Percentiles rank a stretch among this genome's conserved stretches.
These are phyloP conservation scores for Patiria miniata DNA, from an alignment of 35 echinoderm and acorn worm species.

Conservation along the genomic window DNA sequence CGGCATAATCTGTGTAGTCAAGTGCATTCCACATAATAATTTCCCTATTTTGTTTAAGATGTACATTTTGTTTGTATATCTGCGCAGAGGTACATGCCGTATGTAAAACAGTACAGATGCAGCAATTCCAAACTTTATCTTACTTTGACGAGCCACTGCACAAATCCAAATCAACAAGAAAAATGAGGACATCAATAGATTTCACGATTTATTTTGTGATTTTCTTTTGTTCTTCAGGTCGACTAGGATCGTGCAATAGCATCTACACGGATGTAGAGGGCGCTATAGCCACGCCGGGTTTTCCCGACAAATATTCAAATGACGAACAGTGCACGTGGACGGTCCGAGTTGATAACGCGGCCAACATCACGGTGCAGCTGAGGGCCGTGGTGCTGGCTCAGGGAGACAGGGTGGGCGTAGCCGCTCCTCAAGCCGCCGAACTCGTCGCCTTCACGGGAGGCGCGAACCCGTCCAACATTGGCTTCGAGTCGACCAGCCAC, in stretches of 20 bases:
- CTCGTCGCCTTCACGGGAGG: not conserved
- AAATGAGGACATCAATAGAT: no score
- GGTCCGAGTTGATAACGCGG: not conserved
- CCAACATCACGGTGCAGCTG: not conserved
- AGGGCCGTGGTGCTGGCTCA: not conserved
- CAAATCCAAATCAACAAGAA: no score
- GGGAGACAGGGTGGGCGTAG: not conserved
- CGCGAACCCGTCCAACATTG: not conserved
- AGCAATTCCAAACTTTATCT: no score
- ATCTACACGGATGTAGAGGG: conserved; percentile 6
- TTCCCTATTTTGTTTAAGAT: no score
- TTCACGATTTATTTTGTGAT: no score
- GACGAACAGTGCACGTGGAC: conserved; percentile 21
- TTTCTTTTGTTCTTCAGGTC: not conserved
- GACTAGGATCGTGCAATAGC: not conserved
- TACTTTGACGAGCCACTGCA: no score
- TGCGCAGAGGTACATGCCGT: no score
- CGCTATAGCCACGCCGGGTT: not conserved
- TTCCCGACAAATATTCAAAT: not conserved
- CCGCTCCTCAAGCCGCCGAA: not conserved
- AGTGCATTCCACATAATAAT: no score
- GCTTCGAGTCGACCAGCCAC: not conserved
- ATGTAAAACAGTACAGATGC: no score
- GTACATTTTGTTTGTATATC: no score
- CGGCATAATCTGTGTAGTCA: no score